phyloP scores from a whole-genome alignment of 2,113 vertebrate species.

The Tragelaphus scriptus region DNA sequence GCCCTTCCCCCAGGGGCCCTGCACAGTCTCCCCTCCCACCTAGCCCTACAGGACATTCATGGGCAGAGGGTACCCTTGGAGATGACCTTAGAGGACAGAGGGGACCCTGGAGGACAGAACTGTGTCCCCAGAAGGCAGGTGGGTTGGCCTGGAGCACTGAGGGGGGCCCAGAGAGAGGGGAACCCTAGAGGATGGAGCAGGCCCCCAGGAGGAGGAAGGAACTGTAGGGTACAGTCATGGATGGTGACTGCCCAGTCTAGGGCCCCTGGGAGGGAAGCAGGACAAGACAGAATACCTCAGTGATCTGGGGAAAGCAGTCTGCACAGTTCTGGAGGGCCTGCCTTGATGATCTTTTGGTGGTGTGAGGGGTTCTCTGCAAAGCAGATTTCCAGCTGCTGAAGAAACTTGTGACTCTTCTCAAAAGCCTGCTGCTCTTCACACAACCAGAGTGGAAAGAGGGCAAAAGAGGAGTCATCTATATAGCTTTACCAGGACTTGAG shows the following conservation, averaged over 20 bases:
- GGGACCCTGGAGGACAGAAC: neutral
- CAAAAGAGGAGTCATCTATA: neutral
- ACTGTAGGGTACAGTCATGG: neutral
- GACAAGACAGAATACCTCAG: slow-evolving; percentile 80
- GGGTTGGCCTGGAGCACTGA: neutral
- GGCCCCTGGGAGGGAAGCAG: neutral
- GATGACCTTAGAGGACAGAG: neutral
- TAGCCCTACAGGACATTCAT: neutral
- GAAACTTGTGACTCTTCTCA: slow-evolving; percentile 94
- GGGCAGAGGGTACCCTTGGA: neutral
- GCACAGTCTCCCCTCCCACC: neutral
- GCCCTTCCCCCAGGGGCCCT: fast-evolving
- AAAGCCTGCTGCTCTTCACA: slow-evolving; percentile 97
- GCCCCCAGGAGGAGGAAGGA: neutral
- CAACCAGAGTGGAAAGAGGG: slow-evolving; percentile 70
- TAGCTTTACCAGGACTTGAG: fast-evolving
- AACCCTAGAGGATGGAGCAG: neutral
- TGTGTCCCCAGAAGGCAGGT: neutral
- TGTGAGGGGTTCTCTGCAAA: slow-evolving; percentile 95
- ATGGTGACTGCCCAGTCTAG: neutral
- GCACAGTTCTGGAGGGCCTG: slow-evolving; percentile 90
- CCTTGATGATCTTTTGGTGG: slow-evolving; percentile 95
- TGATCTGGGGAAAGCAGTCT: slow-evolving; percentile 83
- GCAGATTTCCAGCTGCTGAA: slow-evolving; percentile 94
- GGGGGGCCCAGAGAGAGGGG: neutral